Base-by-base conservation (phyloP, 2,888 invertebrate genomes). In the Herminia tarsipennalis region DNA sequence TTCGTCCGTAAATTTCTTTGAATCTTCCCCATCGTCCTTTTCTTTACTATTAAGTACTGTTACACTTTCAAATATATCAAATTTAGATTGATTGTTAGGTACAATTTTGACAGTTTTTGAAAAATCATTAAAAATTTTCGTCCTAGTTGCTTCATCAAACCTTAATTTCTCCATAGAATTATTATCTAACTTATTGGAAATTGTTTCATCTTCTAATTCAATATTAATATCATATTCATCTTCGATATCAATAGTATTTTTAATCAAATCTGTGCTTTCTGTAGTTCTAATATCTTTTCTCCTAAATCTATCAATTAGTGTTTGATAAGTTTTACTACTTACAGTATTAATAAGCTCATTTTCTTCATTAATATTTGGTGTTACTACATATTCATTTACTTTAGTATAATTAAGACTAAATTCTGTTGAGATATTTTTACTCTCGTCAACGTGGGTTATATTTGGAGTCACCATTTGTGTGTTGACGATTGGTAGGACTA, bases 51-150 rank as follows among this genome's bases (percentile, higher is more conserved):
- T 25, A 2, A 5, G 39, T 46, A 29, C 44, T 12, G 38, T 35
- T n/a, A 34, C 30, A 34, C 46, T 57, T 36, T 42, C 42, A 5
- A 39, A 32, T 32, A 17, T 29, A 17, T 42, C 50, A 14, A 20
- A 37, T 39, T 53, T 55, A 2, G 53, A 43, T 44, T 46, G 43
- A 20, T 55, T 59, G 10, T 40, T 64, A 37, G 16, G 63, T 48
- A 46, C 71, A 72, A 72, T 82, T 85, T 84, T 82, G 2, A 88
- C 78, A 1, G 90, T 90, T 42, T 83, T 82, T 8, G 82, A 87
- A 51, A 86, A 90, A 66, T 89, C 89, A 34, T 85, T 73, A 43
- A 83, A 87, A 57, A 90, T 79, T 64, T 86, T 88, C 0, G 72
- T 76, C 63, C 84, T 73, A 1, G 85, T 86, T 1, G 58, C 78